Evolutionary conservation across 2,797 vertebrate species (phyloP).

Genomic region (Pachyuromys duprasi): DNA sequence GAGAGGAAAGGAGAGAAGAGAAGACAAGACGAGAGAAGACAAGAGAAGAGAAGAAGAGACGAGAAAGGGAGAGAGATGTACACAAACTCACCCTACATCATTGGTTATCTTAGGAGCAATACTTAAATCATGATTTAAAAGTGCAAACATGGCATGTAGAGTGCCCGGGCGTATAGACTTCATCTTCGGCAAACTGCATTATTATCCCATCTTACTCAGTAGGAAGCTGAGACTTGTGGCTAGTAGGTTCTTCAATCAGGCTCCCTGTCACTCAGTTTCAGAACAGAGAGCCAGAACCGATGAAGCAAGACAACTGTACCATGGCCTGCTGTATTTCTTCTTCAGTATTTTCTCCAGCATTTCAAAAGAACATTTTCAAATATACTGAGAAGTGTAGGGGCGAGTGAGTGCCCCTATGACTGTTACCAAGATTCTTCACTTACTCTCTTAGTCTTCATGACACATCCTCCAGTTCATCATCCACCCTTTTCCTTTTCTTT

Average conservation of each 20-base stretch:
- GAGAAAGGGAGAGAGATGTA: no score
- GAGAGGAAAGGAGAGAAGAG: no score
- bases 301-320: not conserved
- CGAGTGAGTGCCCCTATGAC: not conserved
- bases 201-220: not conserved
- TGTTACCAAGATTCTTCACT: not conserved
- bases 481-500: not conserved
- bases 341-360: not conserved
- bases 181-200: not conserved
- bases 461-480: no score
- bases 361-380: not conserved
- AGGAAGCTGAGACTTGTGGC: not conserved
- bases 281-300: not conserved
- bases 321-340: not conserved
- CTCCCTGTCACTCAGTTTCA: not conserved
- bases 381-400: not conserved
- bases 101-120: not conserved
- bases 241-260: not conserved
- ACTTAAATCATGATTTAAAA: not conserved
- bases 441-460: not conserved
- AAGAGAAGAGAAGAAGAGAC: accelerated
- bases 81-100: not conserved
- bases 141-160: not conserved
- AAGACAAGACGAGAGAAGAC: no score
- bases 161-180: not conserved